These are phyloP conservation scores for Rhogogaster chlorosoma DNA, from an alignment of 2,888 invertebrate genomes.

Conservation along the genomic window DNA sequence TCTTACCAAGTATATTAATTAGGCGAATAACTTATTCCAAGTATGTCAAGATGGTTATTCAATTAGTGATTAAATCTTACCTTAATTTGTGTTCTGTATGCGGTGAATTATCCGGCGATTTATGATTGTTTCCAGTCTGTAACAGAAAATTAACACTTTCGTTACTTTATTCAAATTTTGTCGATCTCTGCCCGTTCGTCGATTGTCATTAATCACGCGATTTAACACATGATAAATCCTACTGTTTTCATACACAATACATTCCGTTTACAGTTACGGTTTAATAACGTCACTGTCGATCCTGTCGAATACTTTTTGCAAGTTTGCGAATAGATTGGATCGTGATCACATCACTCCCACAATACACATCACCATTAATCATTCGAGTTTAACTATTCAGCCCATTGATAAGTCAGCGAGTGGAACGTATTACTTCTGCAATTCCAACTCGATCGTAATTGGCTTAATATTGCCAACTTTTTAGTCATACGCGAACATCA, in stretches of 20 bases:
- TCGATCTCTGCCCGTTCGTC: neutral
- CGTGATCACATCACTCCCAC: neutral
- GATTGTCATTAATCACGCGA: neutral
- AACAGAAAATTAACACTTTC: conserved; percentile 59
- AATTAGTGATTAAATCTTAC: conserved; percentile 60
- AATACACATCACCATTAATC: neutral
- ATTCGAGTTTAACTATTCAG: neutral
- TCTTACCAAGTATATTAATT: neutral
- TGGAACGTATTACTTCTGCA: neutral
- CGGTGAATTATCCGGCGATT: conserved; percentile 71
- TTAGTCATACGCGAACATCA: neutral
- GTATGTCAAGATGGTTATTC: neutral
- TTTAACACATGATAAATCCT: neutral
- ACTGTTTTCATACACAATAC: neutral
- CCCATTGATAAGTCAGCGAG: neutral
- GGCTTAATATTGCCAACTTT: neutral
- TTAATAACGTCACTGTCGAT: neutral
- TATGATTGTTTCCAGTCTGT: conserved; percentile 71
- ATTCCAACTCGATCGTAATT: neutral
- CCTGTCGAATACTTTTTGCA: neutral
- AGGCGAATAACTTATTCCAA: neutral
- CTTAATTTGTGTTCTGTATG: conserved; percentile 71
- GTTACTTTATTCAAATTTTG: neutral
- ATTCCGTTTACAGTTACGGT: neutral
- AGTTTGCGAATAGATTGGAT: neutral